Evolutionary conservation across 2,888 invertebrate species (phyloP).

Genomic region (Drosophila prolongata): DNA sequence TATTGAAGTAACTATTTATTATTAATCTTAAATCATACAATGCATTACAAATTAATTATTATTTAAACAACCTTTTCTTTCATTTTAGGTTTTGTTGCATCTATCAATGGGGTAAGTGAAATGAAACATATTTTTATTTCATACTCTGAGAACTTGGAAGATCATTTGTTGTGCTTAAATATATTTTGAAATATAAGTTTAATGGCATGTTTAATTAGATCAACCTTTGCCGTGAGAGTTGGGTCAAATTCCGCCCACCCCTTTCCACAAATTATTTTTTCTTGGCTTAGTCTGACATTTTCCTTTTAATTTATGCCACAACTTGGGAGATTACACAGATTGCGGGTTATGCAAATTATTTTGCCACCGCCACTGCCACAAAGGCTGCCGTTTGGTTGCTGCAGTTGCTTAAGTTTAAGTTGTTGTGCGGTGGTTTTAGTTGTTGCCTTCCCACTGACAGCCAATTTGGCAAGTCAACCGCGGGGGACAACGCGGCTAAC

Average conservation of each 20-base stretch:
- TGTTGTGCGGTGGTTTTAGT: slow-evolving; percentile 3
- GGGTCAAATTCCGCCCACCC: slow-evolving; percentile 15
- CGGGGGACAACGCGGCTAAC: slow-evolving; percentile 26
- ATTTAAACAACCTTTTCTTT: too few species aligned
- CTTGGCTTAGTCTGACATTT: slow-evolving; percentile 56
- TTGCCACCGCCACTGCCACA: slow-evolving; percentile 40
- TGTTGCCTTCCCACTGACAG: slow-evolving; percentile 35
- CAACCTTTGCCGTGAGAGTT: slow-evolving; percentile 31
- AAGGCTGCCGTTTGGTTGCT: slow-evolving; percentile 13
- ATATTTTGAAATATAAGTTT: not conserved
- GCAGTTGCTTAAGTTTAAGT: not conserved
- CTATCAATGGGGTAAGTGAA: too few species aligned
- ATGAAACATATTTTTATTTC: too few species aligned
- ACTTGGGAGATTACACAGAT: slow-evolving; percentile 44
- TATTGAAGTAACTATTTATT: too few species aligned
- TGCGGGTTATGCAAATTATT: slow-evolving; percentile 63
- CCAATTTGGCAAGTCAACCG: slow-evolving; percentile 54
- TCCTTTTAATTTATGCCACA: slow-evolving; percentile 63
- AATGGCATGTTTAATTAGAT: slow-evolving; percentile 11
- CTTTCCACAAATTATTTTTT: not conserved
- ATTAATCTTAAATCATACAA: too few species aligned
- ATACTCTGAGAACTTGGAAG: too few species aligned
- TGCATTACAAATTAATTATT: too few species aligned
- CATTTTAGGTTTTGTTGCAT: too few species aligned
- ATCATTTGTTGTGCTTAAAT: too few species aligned